These are phyloP conservation scores for Serinus canaria DNA, from an alignment of 2,113 vertebrate genomes.

Conservation along the genomic window DNA sequence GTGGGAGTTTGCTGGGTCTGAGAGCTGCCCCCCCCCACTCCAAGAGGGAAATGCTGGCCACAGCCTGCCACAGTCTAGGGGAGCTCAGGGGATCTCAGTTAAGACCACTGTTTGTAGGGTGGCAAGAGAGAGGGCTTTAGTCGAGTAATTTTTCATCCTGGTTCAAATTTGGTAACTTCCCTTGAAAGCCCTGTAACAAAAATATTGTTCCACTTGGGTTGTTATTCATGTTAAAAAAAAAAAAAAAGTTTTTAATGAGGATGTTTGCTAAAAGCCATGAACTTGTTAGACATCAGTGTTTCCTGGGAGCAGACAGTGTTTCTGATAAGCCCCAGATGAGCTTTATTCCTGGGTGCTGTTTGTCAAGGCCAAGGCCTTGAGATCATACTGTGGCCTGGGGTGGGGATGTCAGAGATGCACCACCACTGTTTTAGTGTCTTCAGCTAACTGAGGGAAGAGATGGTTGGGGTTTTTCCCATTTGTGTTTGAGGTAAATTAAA, in stretches of 20 bases:
- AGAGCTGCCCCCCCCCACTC: neutral
- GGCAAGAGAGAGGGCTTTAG: neutral
- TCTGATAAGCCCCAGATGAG: neutral
- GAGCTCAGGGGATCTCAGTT: neutral
- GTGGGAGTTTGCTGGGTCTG: neutral
- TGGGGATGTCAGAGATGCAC: neutral
- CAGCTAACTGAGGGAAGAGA: neutral
- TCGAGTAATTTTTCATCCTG: neutral
- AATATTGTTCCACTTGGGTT: neutral
- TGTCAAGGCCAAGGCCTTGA: neutral
- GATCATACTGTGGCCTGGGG: neutral
- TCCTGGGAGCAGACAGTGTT: neutral
- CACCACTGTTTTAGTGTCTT: neutral
- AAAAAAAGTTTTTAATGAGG: neutral
- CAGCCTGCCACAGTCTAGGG: neutral
- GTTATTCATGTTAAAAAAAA: neutral
- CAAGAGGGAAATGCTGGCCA: neutral
- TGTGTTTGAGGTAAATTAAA: neutral
- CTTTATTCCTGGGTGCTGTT: neutral
- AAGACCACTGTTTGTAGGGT: neutral
- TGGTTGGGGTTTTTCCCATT: accelerated
- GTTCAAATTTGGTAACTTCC: neutral
- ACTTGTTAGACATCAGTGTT: neutral
- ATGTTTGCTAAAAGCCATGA: neutral
- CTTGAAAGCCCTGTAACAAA: neutral